Conservation (phyloP, 2,797 vertebrate species). For the Tokudaia muenninki region DNA sequence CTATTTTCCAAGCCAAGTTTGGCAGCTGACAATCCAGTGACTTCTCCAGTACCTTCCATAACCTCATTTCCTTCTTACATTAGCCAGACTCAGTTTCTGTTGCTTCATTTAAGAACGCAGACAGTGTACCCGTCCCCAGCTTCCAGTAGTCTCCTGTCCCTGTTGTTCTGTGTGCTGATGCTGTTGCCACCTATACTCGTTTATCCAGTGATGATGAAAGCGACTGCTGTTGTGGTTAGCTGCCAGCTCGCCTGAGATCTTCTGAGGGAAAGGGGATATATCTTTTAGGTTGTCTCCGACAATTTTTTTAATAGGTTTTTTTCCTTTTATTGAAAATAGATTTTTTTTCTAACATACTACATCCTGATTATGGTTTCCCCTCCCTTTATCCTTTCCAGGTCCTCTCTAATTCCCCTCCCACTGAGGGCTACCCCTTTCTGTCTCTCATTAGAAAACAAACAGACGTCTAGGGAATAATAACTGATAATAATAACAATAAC, state of each 20-base stretch:
- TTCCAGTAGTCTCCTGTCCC: background rate
- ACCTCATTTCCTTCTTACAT: background rate
- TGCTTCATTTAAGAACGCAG: background rate
- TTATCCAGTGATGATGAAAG: background rate
- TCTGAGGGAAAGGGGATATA: background rate
- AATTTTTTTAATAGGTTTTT: background rate
- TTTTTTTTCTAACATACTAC: background rate
- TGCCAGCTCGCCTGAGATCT: background rate
- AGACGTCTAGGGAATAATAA: background rate
- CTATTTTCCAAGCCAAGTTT: background rate
- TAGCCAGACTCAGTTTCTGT: constrained; percentile 1
- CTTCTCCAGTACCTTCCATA: background rate
- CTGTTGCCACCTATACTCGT: background rate
- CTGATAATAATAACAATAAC: background rate
- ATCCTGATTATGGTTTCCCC: background rate
- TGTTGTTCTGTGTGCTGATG: background rate
- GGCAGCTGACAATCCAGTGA: background rate
- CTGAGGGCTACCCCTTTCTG: background rate
- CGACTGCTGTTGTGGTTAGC: background rate
- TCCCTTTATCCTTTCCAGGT: too few species aligned
- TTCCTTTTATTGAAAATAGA: background rate
- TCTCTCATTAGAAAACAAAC: background rate
- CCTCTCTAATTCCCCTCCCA: background rate
- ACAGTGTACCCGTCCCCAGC: background rate
- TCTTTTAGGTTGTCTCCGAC: background rate